Conservation (phyloP, 2,113 vertebrate genomes). For the Lucifuga dentata region DNA sequence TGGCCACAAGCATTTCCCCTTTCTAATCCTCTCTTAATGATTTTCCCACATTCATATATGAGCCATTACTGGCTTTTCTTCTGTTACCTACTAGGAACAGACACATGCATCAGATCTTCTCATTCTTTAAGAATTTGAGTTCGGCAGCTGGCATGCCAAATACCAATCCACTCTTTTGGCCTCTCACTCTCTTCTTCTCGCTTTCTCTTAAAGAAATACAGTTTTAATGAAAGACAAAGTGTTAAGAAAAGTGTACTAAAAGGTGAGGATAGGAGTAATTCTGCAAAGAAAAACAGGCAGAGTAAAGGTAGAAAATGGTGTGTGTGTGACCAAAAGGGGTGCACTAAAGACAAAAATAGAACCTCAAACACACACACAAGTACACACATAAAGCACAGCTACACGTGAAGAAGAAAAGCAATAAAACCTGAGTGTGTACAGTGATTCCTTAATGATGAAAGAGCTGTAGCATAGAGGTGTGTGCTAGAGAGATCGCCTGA, state of each 20-base stretch:
- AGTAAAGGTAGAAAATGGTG: no score
- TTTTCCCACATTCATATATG: slow-evolving; percentile 55
- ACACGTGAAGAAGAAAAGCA: background rate
- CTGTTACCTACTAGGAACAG: slow-evolving; percentile 44
- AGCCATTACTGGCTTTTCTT: slow-evolving; percentile 41
- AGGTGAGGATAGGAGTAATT: no score
- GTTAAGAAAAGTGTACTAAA: no score
- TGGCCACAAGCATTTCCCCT: slow-evolving; percentile 28
- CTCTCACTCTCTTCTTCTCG: background rate
- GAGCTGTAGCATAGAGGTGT: background rate
- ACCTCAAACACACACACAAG: slow-evolving; percentile 7
- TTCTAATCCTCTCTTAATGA: slow-evolving; percentile 46
- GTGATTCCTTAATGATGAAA: background rate
- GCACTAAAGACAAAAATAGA: slow-evolving; percentile 3
- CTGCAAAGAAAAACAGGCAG: no score
- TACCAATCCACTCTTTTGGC: background rate
- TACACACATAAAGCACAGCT: no score
- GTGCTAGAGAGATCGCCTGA: background rate
- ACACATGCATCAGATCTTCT: slow-evolving; percentile 27
- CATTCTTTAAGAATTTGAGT: slow-evolving; percentile 44
- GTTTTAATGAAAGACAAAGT: slow-evolving; percentile 5
- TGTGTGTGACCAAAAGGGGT: no score
- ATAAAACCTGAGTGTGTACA: background rate
- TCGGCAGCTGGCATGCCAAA: slow-evolving; percentile 25
- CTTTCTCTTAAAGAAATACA: background rate